Conservation (phyloP, 2,113 vertebrate genomes). For the Charina bottae region DNA sequence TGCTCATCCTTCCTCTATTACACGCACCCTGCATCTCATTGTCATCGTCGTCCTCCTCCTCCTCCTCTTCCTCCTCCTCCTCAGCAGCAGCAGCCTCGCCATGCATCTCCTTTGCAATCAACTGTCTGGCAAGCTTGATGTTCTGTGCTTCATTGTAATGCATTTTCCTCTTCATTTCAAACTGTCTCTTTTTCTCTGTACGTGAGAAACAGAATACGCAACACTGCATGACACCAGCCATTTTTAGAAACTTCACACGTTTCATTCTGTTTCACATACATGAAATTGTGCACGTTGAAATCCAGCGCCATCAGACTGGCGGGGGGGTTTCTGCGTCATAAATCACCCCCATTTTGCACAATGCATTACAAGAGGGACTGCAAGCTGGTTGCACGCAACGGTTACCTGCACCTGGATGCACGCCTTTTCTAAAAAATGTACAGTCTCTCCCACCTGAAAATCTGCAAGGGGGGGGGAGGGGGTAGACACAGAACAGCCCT, state of each 20-base stretch:
- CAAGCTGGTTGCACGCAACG: background rate
- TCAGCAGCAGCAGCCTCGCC: slow-evolving; percentile 80
- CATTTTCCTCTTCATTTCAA: slow-evolving; percentile 98
- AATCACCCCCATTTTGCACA: background rate
- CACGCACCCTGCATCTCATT: slow-evolving; percentile 85
- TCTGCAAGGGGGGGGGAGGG: fast-evolving
- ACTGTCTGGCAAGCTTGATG: slow-evolving; percentile 93
- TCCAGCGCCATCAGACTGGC: background rate
- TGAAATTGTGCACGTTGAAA: background rate
- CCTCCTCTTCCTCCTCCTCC: slow-evolving; percentile 61
- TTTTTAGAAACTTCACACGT: background rate
- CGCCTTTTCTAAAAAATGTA: background rate
- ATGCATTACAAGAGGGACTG: background rate
- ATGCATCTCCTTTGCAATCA: slow-evolving; percentile 91
- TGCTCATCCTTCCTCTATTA: slow-evolving; percentile 78
- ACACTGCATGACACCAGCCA: background rate
- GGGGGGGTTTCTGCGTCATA: background rate
- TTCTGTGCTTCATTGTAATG: slow-evolving; percentile 97
- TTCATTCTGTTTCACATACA: background rate
- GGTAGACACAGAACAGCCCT: background rate
- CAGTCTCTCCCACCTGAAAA: background rate
- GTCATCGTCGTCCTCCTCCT: slow-evolving; percentile 71
- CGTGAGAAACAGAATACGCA: background rate
- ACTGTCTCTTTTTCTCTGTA: slow-evolving; percentile 90
- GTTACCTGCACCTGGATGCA: background rate